phyloP scores from a whole-genome alignment of 2,113 vertebrate genomes.

The Chascanopsetta lugubris region DNA sequence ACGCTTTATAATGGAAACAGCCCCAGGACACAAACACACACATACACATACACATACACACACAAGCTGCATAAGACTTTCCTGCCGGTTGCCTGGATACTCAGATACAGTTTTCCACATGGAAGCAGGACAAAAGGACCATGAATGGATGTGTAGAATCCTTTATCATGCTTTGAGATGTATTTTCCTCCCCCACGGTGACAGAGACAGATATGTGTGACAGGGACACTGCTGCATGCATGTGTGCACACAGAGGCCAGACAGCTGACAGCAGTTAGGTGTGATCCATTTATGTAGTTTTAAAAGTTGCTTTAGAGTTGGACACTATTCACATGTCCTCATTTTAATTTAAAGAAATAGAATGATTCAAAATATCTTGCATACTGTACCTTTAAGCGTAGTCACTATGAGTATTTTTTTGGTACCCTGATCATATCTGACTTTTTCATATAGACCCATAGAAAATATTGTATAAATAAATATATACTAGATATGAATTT shows the following conservation, averaged over 20 bases:
- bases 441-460: too few species aligned
- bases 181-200: background rate
- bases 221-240: background rate
- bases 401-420: too few species aligned
- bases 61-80: constrained; percentile 6
- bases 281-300: background rate
- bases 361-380: too few species aligned
- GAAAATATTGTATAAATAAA: too few species aligned
- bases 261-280: background rate
- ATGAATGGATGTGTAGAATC: constrained; percentile 21
- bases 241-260: constrained; percentile 6
- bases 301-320: background rate
- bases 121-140: constrained; percentile 24
- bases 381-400: too few species aligned
- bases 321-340: background rate
- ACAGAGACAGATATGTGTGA: constrained; percentile 23
- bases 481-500: too few species aligned
- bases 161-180: constrained; percentile 17
- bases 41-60: too few species aligned
- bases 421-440: too few species aligned
- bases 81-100: constrained; percentile 34
- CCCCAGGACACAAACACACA: constrained; percentile 19
- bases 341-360: background rate
- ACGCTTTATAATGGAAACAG: constrained; percentile 14
- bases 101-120: constrained; percentile 18